Evolutionary conservation across 2,888 invertebrate species (phyloP), one percentile per base, ranked within the genome.

Genomic region (Tetragonula carbonaria): DNA sequence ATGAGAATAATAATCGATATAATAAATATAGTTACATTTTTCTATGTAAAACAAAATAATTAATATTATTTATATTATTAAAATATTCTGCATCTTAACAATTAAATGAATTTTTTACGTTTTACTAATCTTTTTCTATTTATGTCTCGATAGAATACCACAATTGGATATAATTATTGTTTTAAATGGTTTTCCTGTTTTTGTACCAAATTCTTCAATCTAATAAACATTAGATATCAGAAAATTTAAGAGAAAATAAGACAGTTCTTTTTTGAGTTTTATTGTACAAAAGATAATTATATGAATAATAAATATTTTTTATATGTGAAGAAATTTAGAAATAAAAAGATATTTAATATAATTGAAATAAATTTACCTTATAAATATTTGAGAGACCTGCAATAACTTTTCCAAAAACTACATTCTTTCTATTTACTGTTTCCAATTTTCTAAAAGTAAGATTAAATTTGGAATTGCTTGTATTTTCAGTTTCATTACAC

Each of bases 341-440:
- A 38, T 70, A n/a, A 18, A 5, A 28, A 50, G 33, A 28, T 75
- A n/a, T 23, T 14, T 28, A 11, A 21, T 71, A 71, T 5, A 14
- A 45, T 57, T 38, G 21, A 38, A 75, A 79, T 51, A 57, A 62
- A 50, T 68, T 28, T 92, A 93, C 94, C 85, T 93, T 92, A 16
- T 87, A 87, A 66, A 94, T 86, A 74, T 90, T 91, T 53, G 86
- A 38, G 3, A 93, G 70, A 53, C 94, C 94, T 13, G 76, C 70
- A 68, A 93, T 94, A 88, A 96, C 95, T 93, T 95, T 95, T 66
- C 96, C 96, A 89, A 96, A 96, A 21, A 96, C 96, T 0, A 96
- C 95, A 85, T 95, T 95, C 80, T 95, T 95, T 0, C 95, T 95
- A 87, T 96, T 95, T 71, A 96, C 95, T 78, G 95, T 95, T 59